These are phyloP conservation scores for Cheilosia impressa DNA, from an alignment of 2,888 invertebrate species.

Conservation along the genomic window DNA sequence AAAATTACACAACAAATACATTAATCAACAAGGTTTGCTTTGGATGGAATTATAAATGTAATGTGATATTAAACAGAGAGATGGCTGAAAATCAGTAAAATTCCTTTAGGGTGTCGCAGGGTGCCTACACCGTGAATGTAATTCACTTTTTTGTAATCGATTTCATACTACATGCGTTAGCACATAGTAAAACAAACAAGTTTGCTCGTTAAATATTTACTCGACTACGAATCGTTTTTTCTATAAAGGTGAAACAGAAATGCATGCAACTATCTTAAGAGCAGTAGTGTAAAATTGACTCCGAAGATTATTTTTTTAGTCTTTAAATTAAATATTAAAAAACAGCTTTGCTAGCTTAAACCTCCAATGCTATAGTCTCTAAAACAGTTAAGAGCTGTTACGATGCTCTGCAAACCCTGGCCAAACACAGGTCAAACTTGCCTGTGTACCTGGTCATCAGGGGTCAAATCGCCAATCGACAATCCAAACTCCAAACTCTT, in stretches of 20 bases:
- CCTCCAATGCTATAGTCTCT: too few species aligned
- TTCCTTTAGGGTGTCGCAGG: neutral
- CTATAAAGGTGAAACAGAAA: neutral
- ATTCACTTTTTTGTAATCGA: conserved; percentile 12
- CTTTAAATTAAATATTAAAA: too few species aligned
- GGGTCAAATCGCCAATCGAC: too few species aligned
- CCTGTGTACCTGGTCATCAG: too few species aligned
- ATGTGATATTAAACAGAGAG: conserved; percentile 4
- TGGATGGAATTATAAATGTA: neutral
- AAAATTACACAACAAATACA: conserved; percentile 6
- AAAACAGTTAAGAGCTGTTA: too few species aligned
- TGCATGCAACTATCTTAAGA: too few species aligned
- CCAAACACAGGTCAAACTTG: too few species aligned
- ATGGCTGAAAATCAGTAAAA: conserved; percentile 10
- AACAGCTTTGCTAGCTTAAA: too few species aligned
- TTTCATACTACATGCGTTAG: neutral
- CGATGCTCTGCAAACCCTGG: too few species aligned
- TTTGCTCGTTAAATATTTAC: neutral
- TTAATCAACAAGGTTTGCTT: conserved; percentile 24
- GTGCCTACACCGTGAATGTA: neutral
- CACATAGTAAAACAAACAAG: neutral
- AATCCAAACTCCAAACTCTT: too few species aligned
- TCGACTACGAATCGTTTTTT: neutral
- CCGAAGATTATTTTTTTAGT: too few species aligned
- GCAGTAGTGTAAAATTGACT: too few species aligned